These are phyloP conservation scores for Platysteira castanea DNA, from an alignment of 2,113 vertebrate species.

Conservation along the genomic window DNA sequence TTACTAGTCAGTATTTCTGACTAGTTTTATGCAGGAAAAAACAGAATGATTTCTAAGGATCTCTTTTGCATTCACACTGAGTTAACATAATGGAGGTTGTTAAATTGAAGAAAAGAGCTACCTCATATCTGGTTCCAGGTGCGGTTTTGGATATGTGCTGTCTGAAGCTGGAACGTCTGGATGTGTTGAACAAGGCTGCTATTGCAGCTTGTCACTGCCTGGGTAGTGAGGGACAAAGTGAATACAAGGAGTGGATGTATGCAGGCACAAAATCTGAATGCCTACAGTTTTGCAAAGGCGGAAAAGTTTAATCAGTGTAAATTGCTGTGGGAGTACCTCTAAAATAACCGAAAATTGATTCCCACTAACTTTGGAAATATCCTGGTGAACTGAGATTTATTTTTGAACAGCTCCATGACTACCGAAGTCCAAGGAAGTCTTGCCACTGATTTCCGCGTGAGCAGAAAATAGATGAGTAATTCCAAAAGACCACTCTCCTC, in stretches of 20 bases:
- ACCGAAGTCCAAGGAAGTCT: not conserved
- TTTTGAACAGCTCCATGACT: not conserved
- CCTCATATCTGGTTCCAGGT: not conserved
- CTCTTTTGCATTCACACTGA: not conserved
- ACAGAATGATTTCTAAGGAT: not conserved
- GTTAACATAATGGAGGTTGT: not conserved
- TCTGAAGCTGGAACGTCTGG: not conserved
- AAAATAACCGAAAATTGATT: not conserved
- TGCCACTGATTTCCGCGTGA: not conserved
- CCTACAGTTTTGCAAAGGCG: not conserved
- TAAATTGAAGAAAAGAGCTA: not conserved
- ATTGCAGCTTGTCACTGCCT: not conserved
- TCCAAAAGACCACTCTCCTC: not conserved
- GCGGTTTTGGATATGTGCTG: accelerated
- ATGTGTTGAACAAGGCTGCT: not conserved
- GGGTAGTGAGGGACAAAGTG: not conserved
- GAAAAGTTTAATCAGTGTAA: not conserved
- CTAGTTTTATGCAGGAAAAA: not conserved
- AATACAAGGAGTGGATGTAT: not conserved
- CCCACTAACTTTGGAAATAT: not conserved
- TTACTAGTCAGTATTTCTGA: not conserved
- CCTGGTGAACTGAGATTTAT: not conserved
- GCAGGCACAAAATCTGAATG: not conserved
- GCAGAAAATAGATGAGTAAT: not conserved
- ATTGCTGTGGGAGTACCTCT: not conserved